Evolutionary conservation across 2,797 vertebrate species (phyloP).

Genomic region (Valencia hispanica): DNA sequence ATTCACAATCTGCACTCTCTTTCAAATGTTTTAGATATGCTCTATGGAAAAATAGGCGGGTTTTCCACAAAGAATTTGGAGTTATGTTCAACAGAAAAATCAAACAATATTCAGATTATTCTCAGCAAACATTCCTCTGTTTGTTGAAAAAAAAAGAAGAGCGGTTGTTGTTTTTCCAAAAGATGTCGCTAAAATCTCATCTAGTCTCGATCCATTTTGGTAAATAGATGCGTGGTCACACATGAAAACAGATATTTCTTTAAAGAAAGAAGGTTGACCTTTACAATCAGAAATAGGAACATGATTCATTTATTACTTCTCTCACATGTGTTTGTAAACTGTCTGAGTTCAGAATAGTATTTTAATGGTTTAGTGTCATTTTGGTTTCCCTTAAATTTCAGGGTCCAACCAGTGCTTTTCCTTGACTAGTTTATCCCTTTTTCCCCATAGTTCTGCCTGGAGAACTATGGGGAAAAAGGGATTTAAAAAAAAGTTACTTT

Average conservation of each 20-base stretch:
- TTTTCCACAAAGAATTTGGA: background rate
- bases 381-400: background rate
- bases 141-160: background rate
- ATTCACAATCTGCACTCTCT: background rate
- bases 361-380: background rate
- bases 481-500: background rate
- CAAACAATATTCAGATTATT: too few species aligned
- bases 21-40: background rate
- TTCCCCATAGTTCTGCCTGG: background rate
- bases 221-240: background rate
- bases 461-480: too few species aligned
- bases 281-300: background rate
- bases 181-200: background rate
- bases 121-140: background rate
- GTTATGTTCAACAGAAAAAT: background rate
- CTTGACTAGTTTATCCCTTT: background rate
- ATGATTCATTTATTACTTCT: background rate
- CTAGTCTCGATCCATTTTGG: background rate
- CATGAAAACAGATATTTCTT: background rate
- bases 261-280: too few species aligned
- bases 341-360: background rate
- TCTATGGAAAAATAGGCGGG: background rate
- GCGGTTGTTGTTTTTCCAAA: background rate
- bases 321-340: background rate
- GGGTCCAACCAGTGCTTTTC: background rate